Base-by-base conservation (phyloP, 2,113 vertebrate genomes). In the Plecotus auritus region DNA sequence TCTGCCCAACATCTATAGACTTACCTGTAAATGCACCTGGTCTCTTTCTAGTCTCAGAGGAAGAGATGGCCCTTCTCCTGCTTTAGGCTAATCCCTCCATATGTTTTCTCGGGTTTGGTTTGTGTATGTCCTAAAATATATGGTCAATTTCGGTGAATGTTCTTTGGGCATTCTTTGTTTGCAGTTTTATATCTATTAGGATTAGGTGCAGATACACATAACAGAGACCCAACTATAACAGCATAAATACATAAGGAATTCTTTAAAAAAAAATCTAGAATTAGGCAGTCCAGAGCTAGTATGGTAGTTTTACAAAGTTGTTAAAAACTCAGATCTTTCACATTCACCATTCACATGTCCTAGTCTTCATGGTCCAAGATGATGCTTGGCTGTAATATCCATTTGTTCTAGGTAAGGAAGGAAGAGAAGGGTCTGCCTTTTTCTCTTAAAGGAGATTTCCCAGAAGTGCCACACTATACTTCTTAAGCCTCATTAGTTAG, bases 121-220 rank as follows among this genome's bases (percentile, higher is more conserved):
- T 97, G 56, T 70, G 30, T 90, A 20, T 80, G n/a, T 67, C 64
- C 64, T 88, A 94, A 94, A 93, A 80, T 90, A 94, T 28, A 80
- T 9, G n/a, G 56, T 80, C 42, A 84, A 32, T 84, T 93, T 87
- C 14, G 59, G 85, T 77, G 92, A 92, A 45, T 54, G n/a, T 61
- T 51, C 80, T 42, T 85, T 51, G 88, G 77, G 14, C 2, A 18
- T 76, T 87, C 47, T 93, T 91, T 61, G 28, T 37, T 91, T 91
- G 87, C 40, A 77, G 51, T 67, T 54, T 87, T 35, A 28, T 74
- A 72, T 90, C 32, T 74, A 20, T 72, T 88, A 70, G 42, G 35
- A 76, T 91, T 80, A 93, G 26, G 26, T 84, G 35, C 35, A 93
- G 40, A 20, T 73, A 59, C 51, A 73, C 22, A 70, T 9, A 80